Conservation (phyloP, 1,140 invertebrate species). For the Pogonomyrmex barbatus region DNA sequence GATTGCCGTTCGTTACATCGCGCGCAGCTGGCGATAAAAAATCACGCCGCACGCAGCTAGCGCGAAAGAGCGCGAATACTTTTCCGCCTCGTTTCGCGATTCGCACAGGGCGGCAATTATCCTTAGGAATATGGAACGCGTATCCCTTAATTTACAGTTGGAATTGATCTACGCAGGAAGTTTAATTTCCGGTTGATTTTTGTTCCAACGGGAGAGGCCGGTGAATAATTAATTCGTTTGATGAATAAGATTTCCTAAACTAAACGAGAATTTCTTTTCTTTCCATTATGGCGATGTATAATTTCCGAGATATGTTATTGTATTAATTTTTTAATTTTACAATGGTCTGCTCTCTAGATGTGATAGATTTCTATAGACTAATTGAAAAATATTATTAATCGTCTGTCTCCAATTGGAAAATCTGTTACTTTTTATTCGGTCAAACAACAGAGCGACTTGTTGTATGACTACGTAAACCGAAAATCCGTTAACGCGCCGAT, state of each 20-base stretch:
- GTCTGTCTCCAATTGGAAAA: background rate
- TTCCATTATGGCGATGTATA: too few species aligned
- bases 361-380: background rate
- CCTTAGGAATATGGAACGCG: slow-evolving; percentile 4
- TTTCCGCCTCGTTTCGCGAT: slow-evolving; percentile 31
- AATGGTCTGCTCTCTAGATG: too few species aligned
- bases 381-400: background rate
- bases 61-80: slow-evolving; percentile 30
- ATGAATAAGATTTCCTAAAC: slow-evolving; percentile 30
- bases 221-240: slow-evolving; percentile 39
- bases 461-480: slow-evolving; percentile 17
- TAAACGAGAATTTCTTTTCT: slow-evolving; percentile 1
- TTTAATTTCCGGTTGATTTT: slow-evolving; percentile 56
- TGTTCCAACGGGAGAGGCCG: background rate
- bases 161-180: slow-evolving; percentile 46
- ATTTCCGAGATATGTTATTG: background rate
- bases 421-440: background rate
- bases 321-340: too few species aligned
- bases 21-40: slow-evolving; percentile 49
- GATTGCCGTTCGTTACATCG: slow-evolving; percentile 60
- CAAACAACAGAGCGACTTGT: background rate
- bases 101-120: slow-evolving; percentile 33
- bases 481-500: slow-evolving; percentile 57
- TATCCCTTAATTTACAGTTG: slow-evolving; percentile 38
- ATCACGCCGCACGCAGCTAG: slow-evolving; percentile 37